Percentiles rank a stretch among this genome's conserved stretches.
Evolutionary conservation across 2,888 invertebrate species (phyloP).

Genomic region (Latrodectus hesperus): DNA sequence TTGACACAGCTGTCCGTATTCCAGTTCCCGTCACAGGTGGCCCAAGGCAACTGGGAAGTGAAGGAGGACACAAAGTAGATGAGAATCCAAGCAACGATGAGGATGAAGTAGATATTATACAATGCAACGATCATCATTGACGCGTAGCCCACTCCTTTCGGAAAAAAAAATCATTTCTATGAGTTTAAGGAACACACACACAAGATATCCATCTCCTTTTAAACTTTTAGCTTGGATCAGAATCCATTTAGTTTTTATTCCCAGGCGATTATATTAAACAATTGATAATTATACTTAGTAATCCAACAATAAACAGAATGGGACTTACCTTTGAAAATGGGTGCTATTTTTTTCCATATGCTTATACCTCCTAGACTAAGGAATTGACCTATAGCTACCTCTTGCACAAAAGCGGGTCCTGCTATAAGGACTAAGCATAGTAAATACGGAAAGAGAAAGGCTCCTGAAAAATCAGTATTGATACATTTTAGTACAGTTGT

Average conservation of each 20-base stretch:
- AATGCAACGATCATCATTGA: conserved; percentile 71
- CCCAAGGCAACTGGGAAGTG: conserved; percentile 75
- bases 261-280: too few relatives aligned
- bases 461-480: conserved; percentile 80
- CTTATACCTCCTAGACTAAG: conserved; percentile 93
- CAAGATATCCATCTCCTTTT: neutral
- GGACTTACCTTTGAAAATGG: conserved; percentile 86
- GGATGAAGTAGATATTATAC: conserved; percentile 71
- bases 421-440: conserved; percentile 94
- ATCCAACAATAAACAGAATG: too few relatives aligned
- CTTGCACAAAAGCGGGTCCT: conserved; percentile 95
- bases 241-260: too few relatives aligned
- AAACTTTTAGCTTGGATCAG: too few relatives aligned
- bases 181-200: neutral
- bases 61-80: conserved; percentile 74
- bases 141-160: conserved; percentile 71
- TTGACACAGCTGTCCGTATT: conserved; percentile 75
- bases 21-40: conserved; percentile 75
- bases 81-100: conserved; percentile 70
- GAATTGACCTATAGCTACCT: conserved; percentile 93
- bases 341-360: conserved; percentile 90
- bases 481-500: neutral
- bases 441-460: conserved; percentile 93
- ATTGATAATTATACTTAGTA: too few relatives aligned
- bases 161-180: conserved; percentile 11